Conservation (phyloP, 2,888 invertebrate species). For the Caenorhabditis sp. region DNA sequence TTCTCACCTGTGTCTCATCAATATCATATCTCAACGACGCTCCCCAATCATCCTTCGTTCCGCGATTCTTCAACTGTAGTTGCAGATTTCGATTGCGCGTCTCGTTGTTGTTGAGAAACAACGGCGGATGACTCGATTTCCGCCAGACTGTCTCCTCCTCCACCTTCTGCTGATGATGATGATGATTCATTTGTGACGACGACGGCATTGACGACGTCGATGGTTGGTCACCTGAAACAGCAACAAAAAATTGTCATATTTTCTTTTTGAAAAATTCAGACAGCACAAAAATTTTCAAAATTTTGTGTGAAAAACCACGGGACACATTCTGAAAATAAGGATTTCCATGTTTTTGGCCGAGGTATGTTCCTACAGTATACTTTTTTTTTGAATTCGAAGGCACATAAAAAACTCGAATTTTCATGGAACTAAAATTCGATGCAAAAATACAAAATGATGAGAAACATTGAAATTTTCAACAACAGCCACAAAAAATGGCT, state of each 20-base stretch:
- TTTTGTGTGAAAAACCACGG: no score
- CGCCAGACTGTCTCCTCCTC: conserved; percentile 39
- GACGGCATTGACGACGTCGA: conserved; percentile 1
- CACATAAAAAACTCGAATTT: background rate
- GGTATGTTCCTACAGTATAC: no score
- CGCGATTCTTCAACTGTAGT: conserved; percentile 35
- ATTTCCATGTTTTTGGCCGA: no score
- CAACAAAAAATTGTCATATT: no score
- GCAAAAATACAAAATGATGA: background rate
- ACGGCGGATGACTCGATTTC: conserved; percentile 50
- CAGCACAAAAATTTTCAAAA: no score
- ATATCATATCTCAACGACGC: conserved; percentile 38
- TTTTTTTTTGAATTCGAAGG: background rate
- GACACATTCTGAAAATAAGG: no score
- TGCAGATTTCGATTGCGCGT: conserved; percentile 33
- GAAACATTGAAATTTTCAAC: background rate
- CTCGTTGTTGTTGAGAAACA: conserved; percentile 37
- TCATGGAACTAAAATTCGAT: background rate
- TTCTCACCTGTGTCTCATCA: conserved; percentile 2
- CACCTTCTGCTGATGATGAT: no score
- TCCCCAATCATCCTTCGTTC: conserved; percentile 44
- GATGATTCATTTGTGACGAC: background rate
- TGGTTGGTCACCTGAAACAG: background rate
- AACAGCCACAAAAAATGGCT: no score
- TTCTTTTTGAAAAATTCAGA: no score